Evolutionary conservation across 2,888 invertebrate species (phyloP), one percentile per base, ranked within the genome.

Genomic region (Apamea anceps): DNA sequence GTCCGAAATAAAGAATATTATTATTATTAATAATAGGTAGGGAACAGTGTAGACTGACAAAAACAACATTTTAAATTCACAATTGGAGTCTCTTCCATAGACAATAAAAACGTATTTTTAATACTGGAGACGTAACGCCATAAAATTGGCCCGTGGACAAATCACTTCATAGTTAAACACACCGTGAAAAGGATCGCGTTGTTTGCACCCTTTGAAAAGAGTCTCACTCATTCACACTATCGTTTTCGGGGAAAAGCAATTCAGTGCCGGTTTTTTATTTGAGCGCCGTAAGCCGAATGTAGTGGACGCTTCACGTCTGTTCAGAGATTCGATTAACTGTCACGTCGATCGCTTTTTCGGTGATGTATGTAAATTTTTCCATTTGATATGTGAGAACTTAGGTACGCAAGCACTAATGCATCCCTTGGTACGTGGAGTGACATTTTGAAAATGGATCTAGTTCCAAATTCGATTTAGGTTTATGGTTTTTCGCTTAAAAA

Each of bases 201-300:
- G 70, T 89, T 81, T 82, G 77, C 73, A 79, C 60, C 80, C 75
- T 79, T 80, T 85, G 68, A 83, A 85, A 81, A 75, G 79, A 79
- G 80, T 70, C 66, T 75, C 70, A 48, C 80, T 81, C 81, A 85
- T 85, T 81, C 76, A 74, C 73, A 85, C 85, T 80, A 79, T 81
- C 80, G 85, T 83, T 85, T 88, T 81, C 75, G 67, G 81, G 66
- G 32, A 75, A 86, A 86, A 86, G 79, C 85, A 83, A 88, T 88
- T 81, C 65, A 67, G 71, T 68, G 65, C 57, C 13, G n/a, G 32
- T 79, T 84, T 85, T 88, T 88, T 84, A 79, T 86, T 79, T 81
- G 67, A 79, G 71, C 65, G 75, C 82, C 68, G 79, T 81, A 89
- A 83, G 79, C 81, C 32, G 77, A 79, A 88, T 81, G 85, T 77